A percentile compares a stretch with the other conserved stretches of the same genome.
Conservation (phyloP, 1,140 invertebrate species). For the Drosophila insularis region DNA sequence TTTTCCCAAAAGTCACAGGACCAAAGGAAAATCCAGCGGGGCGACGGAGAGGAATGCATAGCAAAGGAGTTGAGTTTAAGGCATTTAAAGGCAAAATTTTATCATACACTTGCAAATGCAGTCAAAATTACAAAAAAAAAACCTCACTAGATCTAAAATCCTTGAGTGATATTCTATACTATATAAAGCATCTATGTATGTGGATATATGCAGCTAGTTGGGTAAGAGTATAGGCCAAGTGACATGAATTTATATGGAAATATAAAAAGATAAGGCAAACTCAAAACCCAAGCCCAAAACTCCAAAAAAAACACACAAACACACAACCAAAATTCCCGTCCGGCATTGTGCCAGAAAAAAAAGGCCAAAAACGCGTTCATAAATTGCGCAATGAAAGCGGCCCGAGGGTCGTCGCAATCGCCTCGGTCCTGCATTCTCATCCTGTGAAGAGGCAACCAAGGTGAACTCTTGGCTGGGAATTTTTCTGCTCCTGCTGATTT, state of each 20-base stretch:
- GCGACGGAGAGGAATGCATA: conserved; percentile 8
- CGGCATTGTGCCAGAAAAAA: conserved; percentile 44
- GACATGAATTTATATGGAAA: too few species aligned
- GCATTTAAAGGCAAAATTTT: not conserved
- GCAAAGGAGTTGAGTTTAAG: conserved; percentile 30
- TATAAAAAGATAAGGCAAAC: conserved; percentile 42
- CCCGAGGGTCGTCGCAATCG: conserved; percentile 16
- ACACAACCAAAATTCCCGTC: conserved; percentile 38
- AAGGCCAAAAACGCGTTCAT: conserved; percentile 69
- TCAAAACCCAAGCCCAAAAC: conserved; percentile 18
- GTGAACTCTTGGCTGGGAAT: conserved; percentile 21
- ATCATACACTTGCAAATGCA: not conserved
- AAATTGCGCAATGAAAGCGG: conserved; percentile 64
- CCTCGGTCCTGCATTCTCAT: conserved; percentile 10
- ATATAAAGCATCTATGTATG: not conserved
- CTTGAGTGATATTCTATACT: not conserved
- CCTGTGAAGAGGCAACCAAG: conserved; percentile 27
- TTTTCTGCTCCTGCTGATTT: not conserved
- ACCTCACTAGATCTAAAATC: not conserved
- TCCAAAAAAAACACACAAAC: too few species aligned
- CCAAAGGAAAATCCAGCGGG: conserved; percentile 26
- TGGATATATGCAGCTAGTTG: not conserved
- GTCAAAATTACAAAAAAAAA: not conserved
- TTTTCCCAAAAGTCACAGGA: conserved; percentile 34
- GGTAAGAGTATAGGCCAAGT: conserved; percentile 14